Evolutionary conservation across 2,113 vertebrate species (phyloP), one percentile per base, ranked within the genome.

Genomic region (Cercocebus atys): DNA sequence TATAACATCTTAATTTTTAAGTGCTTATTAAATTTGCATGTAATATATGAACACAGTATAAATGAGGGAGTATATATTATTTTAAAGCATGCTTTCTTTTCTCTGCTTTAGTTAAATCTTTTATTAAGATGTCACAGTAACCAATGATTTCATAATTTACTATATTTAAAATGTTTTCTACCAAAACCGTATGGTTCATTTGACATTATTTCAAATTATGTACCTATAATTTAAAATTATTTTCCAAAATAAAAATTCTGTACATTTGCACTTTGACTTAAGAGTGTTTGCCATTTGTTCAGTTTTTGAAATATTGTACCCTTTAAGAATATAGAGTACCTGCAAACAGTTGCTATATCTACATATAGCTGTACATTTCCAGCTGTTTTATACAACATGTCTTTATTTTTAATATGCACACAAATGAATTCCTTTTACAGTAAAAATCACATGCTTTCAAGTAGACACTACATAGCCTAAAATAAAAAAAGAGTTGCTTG

Each of bases 401-500:
- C 23, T 84, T 78, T 32, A 72, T 59, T 97, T 94, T 86, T 0
- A 93, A 47, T 82, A 45, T 45, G n/a, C 22, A 30, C 66, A 96
- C 0, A 23, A 87, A 27, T 94, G 32, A 59, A 94, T 20, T 57
- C 16, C 89, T 94, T 97, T 72, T 75, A 76, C 16, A 90, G 64
- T 92, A 50, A 45, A 95, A 93, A 97, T 94, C 59, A 93, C 70
- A 55, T 70, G 1, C 25, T 55, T 52, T 20, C 68, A 8, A 12
- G 40, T 45, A 81, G 82, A 45, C 75, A 52, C 55, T 92, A 79
- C n/a, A 96, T 87, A 88, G 70, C 35, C 8, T 86, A 94, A 76
- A 97, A 88, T 38, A 22, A 57, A 95, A 96, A 72, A 96, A 72
- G 4, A 68, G 20, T 76, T 75, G 3, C 72, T 95, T 95, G 82